Evolutionary conservation across 2,888 invertebrate genomes (phyloP).

Genomic region (Agrilus mali): DNA sequence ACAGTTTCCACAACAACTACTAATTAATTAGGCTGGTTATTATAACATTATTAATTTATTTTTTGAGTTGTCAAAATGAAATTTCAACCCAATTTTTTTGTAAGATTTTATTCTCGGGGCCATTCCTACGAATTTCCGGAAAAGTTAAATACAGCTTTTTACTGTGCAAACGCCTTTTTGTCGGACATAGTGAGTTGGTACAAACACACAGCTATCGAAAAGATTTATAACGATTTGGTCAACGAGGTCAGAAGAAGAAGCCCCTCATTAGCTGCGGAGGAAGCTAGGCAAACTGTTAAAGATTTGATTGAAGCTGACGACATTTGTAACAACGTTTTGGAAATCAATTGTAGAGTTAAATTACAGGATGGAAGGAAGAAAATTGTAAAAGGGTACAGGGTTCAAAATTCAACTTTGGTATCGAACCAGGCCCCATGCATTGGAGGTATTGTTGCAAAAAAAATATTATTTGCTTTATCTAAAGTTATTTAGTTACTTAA

Average conservation of each 20-base stretch:
- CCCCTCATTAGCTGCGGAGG: conserved; percentile 9
- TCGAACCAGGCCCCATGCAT: conserved; percentile 19
- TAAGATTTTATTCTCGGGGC: conserved; percentile 1
- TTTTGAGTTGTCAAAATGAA: background rate
- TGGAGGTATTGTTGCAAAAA: conserved; percentile 18
- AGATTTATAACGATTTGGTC: conserved; percentile 22
- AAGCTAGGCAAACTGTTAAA: conserved; percentile 17
- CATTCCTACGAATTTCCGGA: conserved; percentile 26
- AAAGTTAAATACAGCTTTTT: conserved; percentile 26
- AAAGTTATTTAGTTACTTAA: conserved; percentile 2
- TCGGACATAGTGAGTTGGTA: conserved; percentile 29
- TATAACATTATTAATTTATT: background rate
- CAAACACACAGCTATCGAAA: conserved; percentile 25
- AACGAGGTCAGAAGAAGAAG: conserved; percentile 13
- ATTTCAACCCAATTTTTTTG: background rate
- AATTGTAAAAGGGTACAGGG: conserved; percentile 26
- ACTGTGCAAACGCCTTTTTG: conserved; percentile 28
- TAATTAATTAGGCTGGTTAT: background rate
- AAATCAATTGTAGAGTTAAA: conserved; percentile 25
- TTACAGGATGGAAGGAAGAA: conserved; percentile 22
- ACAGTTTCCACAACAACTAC: background rate
- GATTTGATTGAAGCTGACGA: conserved; percentile 23
- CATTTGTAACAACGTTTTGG: conserved; percentile 26
- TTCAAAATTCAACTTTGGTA: conserved; percentile 22
- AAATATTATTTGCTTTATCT: background rate